phyloP scores from a whole-genome alignment of 2,888 invertebrate species.

The Heteromurus nitidus region DNA sequence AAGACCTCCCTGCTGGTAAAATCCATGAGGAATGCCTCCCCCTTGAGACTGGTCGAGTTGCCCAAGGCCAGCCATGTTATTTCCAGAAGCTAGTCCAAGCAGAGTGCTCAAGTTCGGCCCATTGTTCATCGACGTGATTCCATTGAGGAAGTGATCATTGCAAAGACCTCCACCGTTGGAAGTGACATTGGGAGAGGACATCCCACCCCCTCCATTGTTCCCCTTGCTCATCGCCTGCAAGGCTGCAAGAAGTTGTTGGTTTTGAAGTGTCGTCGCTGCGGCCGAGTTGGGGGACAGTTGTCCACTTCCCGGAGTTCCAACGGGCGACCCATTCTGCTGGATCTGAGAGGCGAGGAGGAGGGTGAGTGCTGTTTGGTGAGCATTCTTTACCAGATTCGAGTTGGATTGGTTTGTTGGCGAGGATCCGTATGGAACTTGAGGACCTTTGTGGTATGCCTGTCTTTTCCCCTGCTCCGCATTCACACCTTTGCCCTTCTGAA shows the following conservation, averaged over 20 bases:
- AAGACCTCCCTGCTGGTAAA: slow-evolving; percentile 67
- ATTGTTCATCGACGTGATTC: slow-evolving; percentile 71
- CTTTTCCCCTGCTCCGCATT: slow-evolving; percentile 60
- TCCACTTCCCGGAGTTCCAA: slow-evolving; percentile 60
- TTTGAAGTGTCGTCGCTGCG: slow-evolving; percentile 67
- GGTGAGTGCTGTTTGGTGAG: slow-evolving; percentile 75
- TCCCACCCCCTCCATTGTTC: slow-evolving; percentile 50
- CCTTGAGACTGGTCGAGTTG: slow-evolving; percentile 66
- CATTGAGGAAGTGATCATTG: slow-evolving; percentile 69
- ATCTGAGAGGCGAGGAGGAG: slow-evolving; percentile 75
- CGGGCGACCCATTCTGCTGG: slow-evolving; percentile 70
- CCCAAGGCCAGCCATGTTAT: slow-evolving; percentile 65
- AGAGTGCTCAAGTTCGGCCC: slow-evolving; percentile 71
- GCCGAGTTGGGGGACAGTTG: slow-evolving; percentile 70
- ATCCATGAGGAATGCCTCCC: slow-evolving; percentile 70
- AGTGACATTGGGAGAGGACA: slow-evolving; percentile 22
- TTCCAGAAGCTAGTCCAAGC: slow-evolving; percentile 69
- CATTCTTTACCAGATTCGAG: slow-evolving; percentile 73
- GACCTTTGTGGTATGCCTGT: slow-evolving; percentile 69
- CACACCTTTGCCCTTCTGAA: slow-evolving; percentile 74
- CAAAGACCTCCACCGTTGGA: slow-evolving; percentile 38
- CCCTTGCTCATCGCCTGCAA: slow-evolving; percentile 75
- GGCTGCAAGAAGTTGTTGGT: slow-evolving; percentile 75
- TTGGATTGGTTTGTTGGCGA: slow-evolving; percentile 60
- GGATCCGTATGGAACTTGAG: slow-evolving; percentile 55